phyloP scores from a whole-genome alignment of 2,888 invertebrate genomes.

The Peribatodes rhomboidaria region DNA sequence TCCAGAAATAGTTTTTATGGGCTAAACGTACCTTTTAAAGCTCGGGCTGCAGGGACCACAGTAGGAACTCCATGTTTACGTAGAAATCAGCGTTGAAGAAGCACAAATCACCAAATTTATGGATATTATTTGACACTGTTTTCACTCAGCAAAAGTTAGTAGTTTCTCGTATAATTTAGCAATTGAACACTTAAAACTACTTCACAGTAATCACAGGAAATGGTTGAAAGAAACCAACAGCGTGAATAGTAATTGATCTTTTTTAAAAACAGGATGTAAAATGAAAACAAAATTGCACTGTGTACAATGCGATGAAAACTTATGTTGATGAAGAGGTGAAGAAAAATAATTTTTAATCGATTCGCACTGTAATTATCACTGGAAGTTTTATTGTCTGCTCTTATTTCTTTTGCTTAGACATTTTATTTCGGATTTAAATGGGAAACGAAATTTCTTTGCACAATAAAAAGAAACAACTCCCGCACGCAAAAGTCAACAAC shows the following conservation, averaged over 20 bases:
- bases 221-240: constrained; percentile 44
- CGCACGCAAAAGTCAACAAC: constrained; percentile 74
- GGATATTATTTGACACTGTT: constrained; percentile 2
- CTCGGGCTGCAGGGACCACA: constrained; percentile 9
- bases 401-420: constrained; percentile 13
- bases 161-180: constrained; percentile 2
- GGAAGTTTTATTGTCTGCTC: not conserved
- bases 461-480: constrained; percentile 41
- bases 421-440: not conserved
- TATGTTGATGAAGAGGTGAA: not conserved
- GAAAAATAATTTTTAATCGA: not conserved
- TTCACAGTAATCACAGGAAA: constrained; percentile 49
- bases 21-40: constrained; percentile 24
- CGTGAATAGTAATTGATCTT: constrained; percentile 51
- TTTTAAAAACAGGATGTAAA: constrained; percentile 63
- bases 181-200: constrained; percentile 25
- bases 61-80: constrained; percentile 20
- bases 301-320: constrained; percentile 32
- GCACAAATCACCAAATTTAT: constrained; percentile 3
- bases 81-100: not conserved
- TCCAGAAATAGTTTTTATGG: not conserved
- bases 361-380: not conserved
- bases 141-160: constrained; percentile 5
- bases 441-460: constrained; percentile 31
- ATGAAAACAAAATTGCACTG: constrained; percentile 59